Percentiles rank a stretch among this genome's conserved stretches.
phyloP scores from a whole-genome alignment of 2,797 vertebrate genomes.

The Parauchenoglanis ngamensis region DNA sequence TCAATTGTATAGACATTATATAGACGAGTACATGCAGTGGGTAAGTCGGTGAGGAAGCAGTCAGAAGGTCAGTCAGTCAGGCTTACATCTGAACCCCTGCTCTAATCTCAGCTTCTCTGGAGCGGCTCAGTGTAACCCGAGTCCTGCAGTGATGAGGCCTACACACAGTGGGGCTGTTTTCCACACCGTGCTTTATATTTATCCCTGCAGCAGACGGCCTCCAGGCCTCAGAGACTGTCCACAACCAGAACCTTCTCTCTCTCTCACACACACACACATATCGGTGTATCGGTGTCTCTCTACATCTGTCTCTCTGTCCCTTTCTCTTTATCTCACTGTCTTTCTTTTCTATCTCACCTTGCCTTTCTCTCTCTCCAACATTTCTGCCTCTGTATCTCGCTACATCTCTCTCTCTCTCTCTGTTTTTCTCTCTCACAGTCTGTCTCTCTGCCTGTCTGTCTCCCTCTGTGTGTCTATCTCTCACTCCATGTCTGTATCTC shows the following conservation, averaged over 20 bases:
- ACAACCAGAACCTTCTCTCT: neutral
- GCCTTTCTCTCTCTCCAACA: too few species aligned
- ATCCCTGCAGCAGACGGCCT: slow-evolving; percentile 29
- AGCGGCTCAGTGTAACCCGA: slow-evolving; percentile 15
- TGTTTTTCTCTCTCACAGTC: neutral
- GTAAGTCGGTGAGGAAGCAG: too few species aligned
- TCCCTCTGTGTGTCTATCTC: neutral
- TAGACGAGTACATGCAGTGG: too few species aligned
- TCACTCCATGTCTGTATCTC: neutral
- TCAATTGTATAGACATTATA: too few species aligned
- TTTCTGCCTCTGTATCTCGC: accelerated
- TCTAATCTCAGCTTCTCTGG: slow-evolving; percentile 9
- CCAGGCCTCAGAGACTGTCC: neutral
- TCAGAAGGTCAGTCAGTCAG: neutral
- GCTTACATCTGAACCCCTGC: slow-evolving; percentile 15
- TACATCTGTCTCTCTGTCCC: too few species aligned
- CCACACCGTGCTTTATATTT: slow-evolving; percentile 39
- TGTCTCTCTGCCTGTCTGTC: neutral
- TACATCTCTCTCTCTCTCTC: neutral
- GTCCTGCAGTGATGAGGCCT: slow-evolving; percentile 23
- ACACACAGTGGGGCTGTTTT: slow-evolving; percentile 30
- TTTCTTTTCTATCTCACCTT: too few species aligned
- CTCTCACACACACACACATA: too few species aligned
- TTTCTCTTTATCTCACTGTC: neutral
- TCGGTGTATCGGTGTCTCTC: too few species aligned